Evolutionary conservation across 35 echinoderm and acorn worm genomes (phyloP).

Genomic region (Lytechinus pictus): DNA sequence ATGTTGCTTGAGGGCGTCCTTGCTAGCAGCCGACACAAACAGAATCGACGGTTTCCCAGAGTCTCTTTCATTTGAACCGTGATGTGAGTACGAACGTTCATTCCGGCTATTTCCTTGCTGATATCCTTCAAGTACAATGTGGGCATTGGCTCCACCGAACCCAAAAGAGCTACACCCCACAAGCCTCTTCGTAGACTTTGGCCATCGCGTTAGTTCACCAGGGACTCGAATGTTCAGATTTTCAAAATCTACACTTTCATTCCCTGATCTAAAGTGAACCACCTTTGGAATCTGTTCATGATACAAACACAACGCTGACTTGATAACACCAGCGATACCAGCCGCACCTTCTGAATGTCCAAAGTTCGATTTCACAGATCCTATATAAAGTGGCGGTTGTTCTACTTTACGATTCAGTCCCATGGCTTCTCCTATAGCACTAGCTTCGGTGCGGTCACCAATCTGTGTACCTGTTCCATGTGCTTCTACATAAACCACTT

Average conservation of each 20-base stretch:
- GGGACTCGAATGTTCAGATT: slow-evolving; percentile 81
- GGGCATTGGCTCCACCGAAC: slow-evolving; percentile 97
- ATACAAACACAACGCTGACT: slow-evolving; percentile 81
- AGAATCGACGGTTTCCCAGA: slow-evolving; percentile 71
- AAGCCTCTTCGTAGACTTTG: slow-evolving; percentile 75
- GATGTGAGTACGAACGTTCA: slow-evolving; percentile 29
- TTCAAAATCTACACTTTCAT: slow-evolving; percentile 85
- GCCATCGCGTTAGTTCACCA: slow-evolving; percentile 87
- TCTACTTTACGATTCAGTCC: slow-evolving; percentile 72
- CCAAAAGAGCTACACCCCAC: slow-evolving; percentile 95
- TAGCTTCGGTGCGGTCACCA: slow-evolving; percentile 93
- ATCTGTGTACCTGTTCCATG: slow-evolving; percentile 94
- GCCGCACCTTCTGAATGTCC: slow-evolving; percentile 92
- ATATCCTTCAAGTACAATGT: slow-evolving; percentile 88
- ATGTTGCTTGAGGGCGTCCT: slow-evolving; percentile 76
- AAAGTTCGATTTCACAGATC: slow-evolving; percentile 94
- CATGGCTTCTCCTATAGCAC: slow-evolving; percentile 88
- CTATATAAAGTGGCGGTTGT: slow-evolving; percentile 86
- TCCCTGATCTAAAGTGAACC: slow-evolving; percentile 91
- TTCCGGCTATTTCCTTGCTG: slow-evolving; percentile 51
- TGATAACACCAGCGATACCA: slow-evolving; percentile 88
- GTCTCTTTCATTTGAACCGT: slow-evolving; percentile 58
- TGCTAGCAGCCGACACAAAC: slow-evolving; percentile 84
- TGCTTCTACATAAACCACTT: slow-evolving; percentile 87
- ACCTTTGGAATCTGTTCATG: slow-evolving; percentile 90